Percentiles rank a stretch among this genome's conserved stretches.
Evolutionary conservation across 1,140 invertebrate genomes (phyloP).

Genomic region (Bombus superbus): DNA sequence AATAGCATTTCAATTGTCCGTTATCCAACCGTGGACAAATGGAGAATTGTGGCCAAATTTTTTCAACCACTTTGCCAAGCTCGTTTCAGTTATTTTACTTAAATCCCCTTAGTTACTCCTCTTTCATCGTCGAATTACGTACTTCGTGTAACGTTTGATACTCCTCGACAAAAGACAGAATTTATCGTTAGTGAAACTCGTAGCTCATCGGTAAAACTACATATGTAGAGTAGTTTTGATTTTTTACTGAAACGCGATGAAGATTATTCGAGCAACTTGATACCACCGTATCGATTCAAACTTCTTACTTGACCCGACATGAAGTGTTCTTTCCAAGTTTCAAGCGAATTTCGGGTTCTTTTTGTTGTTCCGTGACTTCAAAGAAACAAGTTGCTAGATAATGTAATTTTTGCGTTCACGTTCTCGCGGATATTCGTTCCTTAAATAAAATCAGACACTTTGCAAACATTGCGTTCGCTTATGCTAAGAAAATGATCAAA

Average conservation of each 20-base stretch:
- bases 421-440: neutral
- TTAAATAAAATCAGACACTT: neutral
- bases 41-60: conserved; percentile 1
- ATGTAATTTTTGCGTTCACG: neutral
- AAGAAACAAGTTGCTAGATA: neutral
- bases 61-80: neutral
- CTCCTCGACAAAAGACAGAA: neutral
- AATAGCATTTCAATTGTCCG: conserved; percentile 14
- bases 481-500: neutral
- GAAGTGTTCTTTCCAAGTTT: neutral
- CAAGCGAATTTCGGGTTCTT: neutral
- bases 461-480: neutral
- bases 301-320: neutral
- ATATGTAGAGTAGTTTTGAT: neutral
- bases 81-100: conserved; percentile 4
- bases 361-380: neutral
- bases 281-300: neutral
- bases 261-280: neutral
- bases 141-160: neutral
- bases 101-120: neutral
- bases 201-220: neutral
- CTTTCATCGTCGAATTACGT: neutral
- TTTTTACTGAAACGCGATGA: neutral
- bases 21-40: conserved; percentile 11
- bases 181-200: neutral